Evolutionary conservation across 2,888 invertebrate species (phyloP).

Genomic region (Drosophila emarginata): DNA sequence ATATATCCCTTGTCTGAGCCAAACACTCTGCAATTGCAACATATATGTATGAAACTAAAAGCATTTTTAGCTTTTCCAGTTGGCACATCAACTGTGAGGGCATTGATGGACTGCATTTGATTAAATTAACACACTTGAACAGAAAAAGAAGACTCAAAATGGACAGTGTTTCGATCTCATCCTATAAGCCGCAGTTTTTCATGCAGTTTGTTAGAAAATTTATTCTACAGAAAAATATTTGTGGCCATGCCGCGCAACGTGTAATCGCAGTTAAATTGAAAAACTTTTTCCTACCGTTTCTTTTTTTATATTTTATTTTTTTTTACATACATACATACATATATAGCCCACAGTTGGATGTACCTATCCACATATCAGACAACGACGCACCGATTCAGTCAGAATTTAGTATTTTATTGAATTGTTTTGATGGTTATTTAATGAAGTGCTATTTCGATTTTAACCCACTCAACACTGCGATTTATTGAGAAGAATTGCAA

Average conservation of each 20-base stretch:
- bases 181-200: background rate
- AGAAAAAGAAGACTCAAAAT: conserved; percentile 17
- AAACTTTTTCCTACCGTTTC: conserved; percentile 64
- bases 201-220: conserved; percentile 36
- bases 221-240: conserved; percentile 34
- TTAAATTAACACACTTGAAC: conserved; percentile 55
- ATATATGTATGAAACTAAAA: conserved; percentile 14
- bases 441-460: conserved; percentile 74
- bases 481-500: conserved; percentile 53
- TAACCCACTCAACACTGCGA: conserved; percentile 48
- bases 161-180: background rate
- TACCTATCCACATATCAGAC: background rate
- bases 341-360: conserved; percentile 4
- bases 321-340: conserved; percentile 23
- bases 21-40: background rate
- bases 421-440: conserved; percentile 75
- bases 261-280: conserved; percentile 70
- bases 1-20: conserved; percentile 3
- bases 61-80: conserved; percentile 29
- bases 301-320: conserved; percentile 44
- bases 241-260: conserved; percentile 46
- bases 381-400: conserved; percentile 43
- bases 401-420: conserved; percentile 75
- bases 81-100: conserved; percentile 18
- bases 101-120: conserved; percentile 66